Conservation (phyloP, 53 echinoderm and acorn worm species). For the Paracentrotus lividus region DNA sequence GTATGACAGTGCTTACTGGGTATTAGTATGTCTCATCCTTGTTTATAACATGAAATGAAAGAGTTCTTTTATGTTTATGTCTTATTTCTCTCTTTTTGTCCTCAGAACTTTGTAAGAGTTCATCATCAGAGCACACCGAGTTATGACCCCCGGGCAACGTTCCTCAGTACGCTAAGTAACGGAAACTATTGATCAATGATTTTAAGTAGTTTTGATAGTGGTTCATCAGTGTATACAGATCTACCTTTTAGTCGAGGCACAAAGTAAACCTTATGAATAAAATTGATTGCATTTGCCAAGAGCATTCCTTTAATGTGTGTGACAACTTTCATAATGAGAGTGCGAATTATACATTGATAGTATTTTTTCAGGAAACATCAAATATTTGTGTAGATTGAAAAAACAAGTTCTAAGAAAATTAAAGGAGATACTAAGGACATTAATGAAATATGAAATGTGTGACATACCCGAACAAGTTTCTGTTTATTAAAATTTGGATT, state of each 20-base stretch:
- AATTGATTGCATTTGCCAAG: constrained; percentile 55
- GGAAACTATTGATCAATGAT: constrained; percentile 45
- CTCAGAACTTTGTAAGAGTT: constrained; percentile 49
- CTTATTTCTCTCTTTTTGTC: neutral
- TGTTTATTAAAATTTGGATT: neutral
- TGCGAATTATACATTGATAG: neutral
- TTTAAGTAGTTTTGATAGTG: constrained; percentile 54
- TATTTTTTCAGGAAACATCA: constrained; percentile 46
- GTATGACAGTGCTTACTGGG: too few species aligned
- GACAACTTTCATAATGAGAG: constrained; percentile 38
- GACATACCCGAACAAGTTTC: neutral
- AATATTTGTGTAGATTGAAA: constrained; percentile 21
- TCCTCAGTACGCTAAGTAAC: constrained; percentile 45
- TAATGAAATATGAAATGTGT: neutral
- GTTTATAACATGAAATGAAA: too few species aligned
- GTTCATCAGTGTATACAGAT: constrained; percentile 60
- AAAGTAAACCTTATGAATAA: constrained; percentile 60
- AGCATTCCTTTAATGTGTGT: constrained; percentile 51
- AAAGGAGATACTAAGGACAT: neutral
- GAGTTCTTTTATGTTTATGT: neutral
- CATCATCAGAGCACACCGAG: constrained; percentile 28
- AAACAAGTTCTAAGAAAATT: neutral
- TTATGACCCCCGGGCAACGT: constrained; percentile 55
- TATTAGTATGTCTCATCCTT: too few species aligned
- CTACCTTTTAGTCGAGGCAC: constrained; percentile 52